Percentiles rank a stretch among this genome's conserved stretches.
Conservation (phyloP, 2,888 invertebrate genomes). For the Operophtera brumata region DNA sequence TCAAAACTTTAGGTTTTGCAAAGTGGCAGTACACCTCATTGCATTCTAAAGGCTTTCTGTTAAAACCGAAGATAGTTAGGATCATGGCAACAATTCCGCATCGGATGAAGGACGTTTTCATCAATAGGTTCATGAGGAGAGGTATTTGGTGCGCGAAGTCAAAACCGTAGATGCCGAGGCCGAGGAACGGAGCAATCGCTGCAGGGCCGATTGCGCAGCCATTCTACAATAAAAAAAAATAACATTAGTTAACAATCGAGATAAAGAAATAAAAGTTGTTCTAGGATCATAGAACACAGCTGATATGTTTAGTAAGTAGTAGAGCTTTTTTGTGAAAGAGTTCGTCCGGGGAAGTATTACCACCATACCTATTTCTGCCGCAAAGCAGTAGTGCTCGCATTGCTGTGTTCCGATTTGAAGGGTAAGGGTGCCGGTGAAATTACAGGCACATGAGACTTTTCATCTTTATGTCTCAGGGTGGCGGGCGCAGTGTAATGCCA, state of each 20-base stretch:
- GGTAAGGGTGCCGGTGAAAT: too few relatives aligned
- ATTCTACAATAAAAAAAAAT: slow-evolving; percentile 72
- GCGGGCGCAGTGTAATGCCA: too few relatives aligned
- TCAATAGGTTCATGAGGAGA: slow-evolving; percentile 79
- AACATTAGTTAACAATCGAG: background rate
- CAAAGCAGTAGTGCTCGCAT: too few relatives aligned
- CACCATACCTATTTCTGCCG: too few relatives aligned
- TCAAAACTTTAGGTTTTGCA: slow-evolving; percentile 82
- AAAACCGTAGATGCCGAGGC: slow-evolving; percentile 85
- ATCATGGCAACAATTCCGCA: slow-evolving; percentile 84
- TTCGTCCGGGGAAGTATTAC: too few relatives aligned
- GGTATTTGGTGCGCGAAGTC: slow-evolving; percentile 85
- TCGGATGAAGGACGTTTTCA: slow-evolving; percentile 84
- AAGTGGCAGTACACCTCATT: slow-evolving; percentile 84
- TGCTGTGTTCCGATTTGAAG: too few relatives aligned
- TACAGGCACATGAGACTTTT: too few relatives aligned
- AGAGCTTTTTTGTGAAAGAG: too few relatives aligned
- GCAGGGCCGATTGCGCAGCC: slow-evolving; percentile 85
- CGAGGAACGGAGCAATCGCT: slow-evolving; percentile 83
- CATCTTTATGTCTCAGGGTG: too few relatives aligned
- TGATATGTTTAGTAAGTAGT: too few relatives aligned
- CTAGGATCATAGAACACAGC: too few relatives aligned
- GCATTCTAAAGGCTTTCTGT: slow-evolving; percentile 79
- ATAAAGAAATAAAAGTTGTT: too few relatives aligned
- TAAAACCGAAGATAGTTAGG: slow-evolving; percentile 83